Percentiles rank a stretch among this genome's conserved stretches.
Conservation (phyloP, 2,113 vertebrate species). For the Sander lucioperca region DNA sequence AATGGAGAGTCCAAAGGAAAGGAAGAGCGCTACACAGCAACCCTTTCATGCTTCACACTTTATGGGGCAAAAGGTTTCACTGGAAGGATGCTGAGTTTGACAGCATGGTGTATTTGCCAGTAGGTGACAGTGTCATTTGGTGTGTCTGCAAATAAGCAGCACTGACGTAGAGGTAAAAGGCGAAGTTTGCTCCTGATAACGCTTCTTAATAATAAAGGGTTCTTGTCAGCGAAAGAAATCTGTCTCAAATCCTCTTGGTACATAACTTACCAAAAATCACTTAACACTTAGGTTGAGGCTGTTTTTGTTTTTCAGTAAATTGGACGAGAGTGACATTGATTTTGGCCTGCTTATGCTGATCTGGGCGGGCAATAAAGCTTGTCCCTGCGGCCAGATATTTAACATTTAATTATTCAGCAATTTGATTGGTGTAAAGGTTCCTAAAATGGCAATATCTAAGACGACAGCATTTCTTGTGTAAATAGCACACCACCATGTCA, state of each 20-base stretch:
- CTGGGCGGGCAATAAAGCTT: background rate
- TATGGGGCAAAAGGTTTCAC: slow-evolving; percentile 41
- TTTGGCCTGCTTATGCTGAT: slow-evolving; percentile 5
- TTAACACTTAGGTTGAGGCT: background rate
- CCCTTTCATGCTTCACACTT: slow-evolving; percentile 63
- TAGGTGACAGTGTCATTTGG: slow-evolving; percentile 44
- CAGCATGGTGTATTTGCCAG: slow-evolving; percentile 37
- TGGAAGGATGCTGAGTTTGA: slow-evolving; percentile 56
- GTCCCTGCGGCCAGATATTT: background rate
- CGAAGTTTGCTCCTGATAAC: slow-evolving; percentile 7
- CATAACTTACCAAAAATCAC: slow-evolving; percentile 31
- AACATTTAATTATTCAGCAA: slow-evolving; percentile 17
- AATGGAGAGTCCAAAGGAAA: slow-evolving; percentile 30
- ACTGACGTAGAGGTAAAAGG: slow-evolving; percentile 6
- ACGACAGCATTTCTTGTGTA: slow-evolving; percentile 29
- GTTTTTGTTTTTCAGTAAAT: slow-evolving; percentile 41
- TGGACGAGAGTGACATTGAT: slow-evolving; percentile 27
- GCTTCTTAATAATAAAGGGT: slow-evolving; percentile 4
- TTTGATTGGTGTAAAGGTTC: slow-evolving; percentile 27
- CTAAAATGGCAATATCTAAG: slow-evolving; percentile 29
- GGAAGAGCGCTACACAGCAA: slow-evolving; percentile 49
- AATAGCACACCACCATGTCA: slow-evolving; percentile 30
- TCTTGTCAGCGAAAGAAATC: slow-evolving; percentile 19
- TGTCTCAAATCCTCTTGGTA: background rate
- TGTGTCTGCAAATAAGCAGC: background rate